Base-by-base conservation (phyloP, 2,113 vertebrate species). In the Numenius arquata region DNA sequence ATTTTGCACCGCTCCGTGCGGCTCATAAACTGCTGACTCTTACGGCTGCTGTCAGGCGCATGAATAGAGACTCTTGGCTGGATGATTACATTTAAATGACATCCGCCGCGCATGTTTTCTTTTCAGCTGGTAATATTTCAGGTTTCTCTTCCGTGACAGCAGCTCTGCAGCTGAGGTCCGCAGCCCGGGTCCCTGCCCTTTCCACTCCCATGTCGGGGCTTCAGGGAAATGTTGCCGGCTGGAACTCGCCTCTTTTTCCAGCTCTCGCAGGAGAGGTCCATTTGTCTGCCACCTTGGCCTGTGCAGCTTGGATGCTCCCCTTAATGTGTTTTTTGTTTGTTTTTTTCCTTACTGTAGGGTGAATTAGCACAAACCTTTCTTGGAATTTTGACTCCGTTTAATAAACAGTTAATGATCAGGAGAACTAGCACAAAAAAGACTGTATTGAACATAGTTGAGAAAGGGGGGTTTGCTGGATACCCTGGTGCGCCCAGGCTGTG, bases 171-270 rank as follows among this genome's bases (percentile, higher is more conserved):
- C 92, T 71, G 85, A 74, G 78, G 36, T 27, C 9, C 34, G 53
- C 58, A 48, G 38, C 48, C 8, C 3, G 0, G 26, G 41, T 55
- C 62, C 59, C 55, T 34, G 59, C 5, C 0, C 22, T 75, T n/a
- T 56, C 2, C 1, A 17, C 21, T 50, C 29, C 55, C 9, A 0
- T 5, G 40, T 1, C 2, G 10, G 11, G 55, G 7, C 22, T 66
- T 43, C 32, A 12, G 15, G 63, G 47, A 45, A 40, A 4, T 26
- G 0, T 16, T 30, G 1, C 71, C 22, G 38, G n/a, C 36, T 30
- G 40, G 11, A 84, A 12, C 36, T 41, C 11, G 0, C 45, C 22
- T 21, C 8, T 0, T 30, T 8, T 43, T 22, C 76, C 13, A 6
- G n/a, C 26, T 76, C 79, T 47, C 0, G 0, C 75, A 53, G 52